Percentiles rank a stretch among this genome's conserved stretches.
Evolutionary conservation across 2,888 invertebrate genomes (phyloP).

Genomic region (Nudaria mundana): DNA sequence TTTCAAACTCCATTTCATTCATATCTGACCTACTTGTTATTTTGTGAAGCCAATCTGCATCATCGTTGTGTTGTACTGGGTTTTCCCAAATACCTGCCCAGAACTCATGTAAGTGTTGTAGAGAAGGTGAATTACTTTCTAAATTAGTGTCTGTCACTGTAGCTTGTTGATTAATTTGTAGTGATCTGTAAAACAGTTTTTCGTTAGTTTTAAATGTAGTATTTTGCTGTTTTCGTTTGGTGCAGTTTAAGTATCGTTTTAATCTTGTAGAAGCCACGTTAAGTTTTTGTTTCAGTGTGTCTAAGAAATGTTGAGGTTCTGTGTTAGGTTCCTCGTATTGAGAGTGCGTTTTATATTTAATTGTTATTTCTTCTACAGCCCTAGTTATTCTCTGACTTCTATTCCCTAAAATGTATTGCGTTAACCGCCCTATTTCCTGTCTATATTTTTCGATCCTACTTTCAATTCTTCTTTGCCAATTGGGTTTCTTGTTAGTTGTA

Average conservation of each 20-base stretch:
- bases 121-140: neutral
- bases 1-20: neutral
- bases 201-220: neutral
- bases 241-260: neutral
- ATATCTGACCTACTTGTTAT: neutral
- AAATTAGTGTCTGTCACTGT: neutral
- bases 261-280: no score
- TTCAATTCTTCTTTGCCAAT: neutral
- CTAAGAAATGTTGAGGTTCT: neutral
- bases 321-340: neutral
- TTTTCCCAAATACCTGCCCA: neutral
- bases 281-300: neutral
- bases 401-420: neutral
- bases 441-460: neutral
- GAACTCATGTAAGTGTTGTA: neutral
- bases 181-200: conserved; percentile 1
- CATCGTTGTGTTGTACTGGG: neutral
- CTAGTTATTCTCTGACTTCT: neutral
- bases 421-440: neutral
- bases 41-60: neutral
- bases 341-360: neutral
- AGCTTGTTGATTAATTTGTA: neutral
- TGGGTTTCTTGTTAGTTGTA: no score
- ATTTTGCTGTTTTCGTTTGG: neutral
- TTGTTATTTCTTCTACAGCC: neutral